A percentile compares a stretch with the other conserved stretches of the same genome.
Evolutionary conservation across 1,140 invertebrate species (phyloP).

Genomic region (Pteromalus puparum): DNA sequence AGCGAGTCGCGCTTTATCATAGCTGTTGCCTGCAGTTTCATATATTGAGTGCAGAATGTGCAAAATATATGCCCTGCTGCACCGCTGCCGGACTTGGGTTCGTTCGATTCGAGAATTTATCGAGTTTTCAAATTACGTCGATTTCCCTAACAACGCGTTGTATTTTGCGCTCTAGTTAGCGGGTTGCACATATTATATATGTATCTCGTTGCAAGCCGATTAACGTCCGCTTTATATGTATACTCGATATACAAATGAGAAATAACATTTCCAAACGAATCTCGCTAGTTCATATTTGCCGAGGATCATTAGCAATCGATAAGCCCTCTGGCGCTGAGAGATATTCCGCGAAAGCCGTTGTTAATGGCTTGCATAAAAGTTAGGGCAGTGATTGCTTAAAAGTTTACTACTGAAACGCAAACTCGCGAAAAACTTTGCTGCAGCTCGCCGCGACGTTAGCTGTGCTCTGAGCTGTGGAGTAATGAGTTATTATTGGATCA

Average conservation of each 20-base stretch:
- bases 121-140: background rate
- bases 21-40: background rate
- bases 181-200: no score
- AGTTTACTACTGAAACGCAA: conserved; percentile 15
- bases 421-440: conserved; percentile 35
- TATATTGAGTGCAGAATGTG: background rate
- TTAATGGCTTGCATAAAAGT: conserved; percentile 41
- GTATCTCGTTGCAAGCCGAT: no score
- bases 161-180: no score
- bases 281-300: background rate
- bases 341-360: background rate
- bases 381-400: conserved; percentile 6
- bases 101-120: background rate
- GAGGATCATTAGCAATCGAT: conserved; percentile 29
- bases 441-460: background rate
- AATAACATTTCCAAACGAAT: background rate
- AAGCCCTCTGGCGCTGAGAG: conserved; percentile 1
- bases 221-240: no score
- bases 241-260: background rate
- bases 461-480: background rate
- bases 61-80: background rate
- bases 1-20: background rate
- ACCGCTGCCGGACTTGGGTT: background rate
- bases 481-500: conserved; percentile 43
- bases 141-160: background rate